phyloP scores from a whole-genome alignment of 2,888 invertebrate species.

The Scotopteryx bipunctaria region DNA sequence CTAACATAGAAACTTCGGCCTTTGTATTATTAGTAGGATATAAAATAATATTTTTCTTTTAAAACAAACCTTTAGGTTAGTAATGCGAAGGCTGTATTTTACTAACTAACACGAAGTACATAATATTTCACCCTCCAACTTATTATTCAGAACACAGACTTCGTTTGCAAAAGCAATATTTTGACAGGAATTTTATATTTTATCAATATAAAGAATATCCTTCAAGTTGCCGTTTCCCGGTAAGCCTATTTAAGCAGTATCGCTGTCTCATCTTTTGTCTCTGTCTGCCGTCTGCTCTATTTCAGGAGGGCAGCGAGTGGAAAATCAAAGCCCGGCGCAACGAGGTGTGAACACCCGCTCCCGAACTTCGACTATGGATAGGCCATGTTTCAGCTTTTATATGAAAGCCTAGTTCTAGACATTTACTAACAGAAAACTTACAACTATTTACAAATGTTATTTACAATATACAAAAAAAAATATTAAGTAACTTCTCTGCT shows the following conservation, averaged over 20 bases:
- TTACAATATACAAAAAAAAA: too few relatives aligned
- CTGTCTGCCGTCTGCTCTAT: slow-evolving; percentile 35
- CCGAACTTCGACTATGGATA: slow-evolving; percentile 21
- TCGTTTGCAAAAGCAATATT: background rate
- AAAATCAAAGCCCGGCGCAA: slow-evolving; percentile 39
- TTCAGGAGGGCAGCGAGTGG: slow-evolving; percentile 34
- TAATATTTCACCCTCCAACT: too few relatives aligned
- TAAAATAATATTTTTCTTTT: too few relatives aligned
- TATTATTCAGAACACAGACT: background rate
- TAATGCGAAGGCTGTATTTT: too few relatives aligned
- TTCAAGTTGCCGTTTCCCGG: slow-evolving; percentile 10
- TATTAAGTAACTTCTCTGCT: too few relatives aligned
- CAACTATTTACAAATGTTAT: too few relatives aligned
- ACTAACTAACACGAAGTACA: too few relatives aligned
- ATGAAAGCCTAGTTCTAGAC: too few relatives aligned
- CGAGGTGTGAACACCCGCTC: slow-evolving; percentile 28
- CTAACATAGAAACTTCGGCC: too few relatives aligned
- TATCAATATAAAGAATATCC: background rate
- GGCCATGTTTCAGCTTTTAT: slow-evolving; percentile 12
- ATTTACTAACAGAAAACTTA: too few relatives aligned
- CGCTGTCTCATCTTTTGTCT: slow-evolving; percentile 8
- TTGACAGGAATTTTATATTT: background rate
- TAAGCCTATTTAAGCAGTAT: slow-evolving; percentile 5
- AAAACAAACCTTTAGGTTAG: too few relatives aligned
- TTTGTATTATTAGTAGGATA: too few relatives aligned